phyloP scores from a whole-genome alignment of 2,888 invertebrate genomes.

The Sthenelais limicola region DNA sequence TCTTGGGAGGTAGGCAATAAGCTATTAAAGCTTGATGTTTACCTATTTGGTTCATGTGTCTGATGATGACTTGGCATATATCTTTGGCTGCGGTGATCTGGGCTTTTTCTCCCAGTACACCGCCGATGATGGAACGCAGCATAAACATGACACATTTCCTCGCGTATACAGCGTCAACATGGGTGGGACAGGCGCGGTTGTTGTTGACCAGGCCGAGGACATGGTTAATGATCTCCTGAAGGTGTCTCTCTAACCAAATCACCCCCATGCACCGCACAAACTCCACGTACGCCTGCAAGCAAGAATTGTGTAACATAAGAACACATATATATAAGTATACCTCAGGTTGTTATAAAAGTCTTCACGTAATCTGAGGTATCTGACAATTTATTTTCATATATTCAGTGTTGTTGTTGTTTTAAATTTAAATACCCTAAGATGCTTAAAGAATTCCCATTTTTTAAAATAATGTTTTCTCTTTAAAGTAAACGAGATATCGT shows the following conservation, averaged over 20 bases:
- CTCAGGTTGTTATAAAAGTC: no score
- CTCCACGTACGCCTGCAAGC: conserved; percentile 91
- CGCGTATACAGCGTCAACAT: conserved; percentile 97
- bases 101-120: conserved; percentile 96
- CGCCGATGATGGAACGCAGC: conserved; percentile 90
- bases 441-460: no score
- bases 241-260: conserved; percentile 94
- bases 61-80: conserved; percentile 90
- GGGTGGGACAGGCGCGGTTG: conserved; percentile 94
- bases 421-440: no score
- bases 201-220: conserved; percentile 92
- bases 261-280: conserved; percentile 95
- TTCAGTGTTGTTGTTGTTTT: no score
- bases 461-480: no score
- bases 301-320: no score
- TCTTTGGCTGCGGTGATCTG: conserved; percentile 93
- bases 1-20: not conserved
- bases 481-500: no score
- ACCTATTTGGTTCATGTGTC: conserved; percentile 85
- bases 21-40: conserved; percentile 31
- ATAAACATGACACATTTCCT: conserved; percentile 98
- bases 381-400: no score
- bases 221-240: conserved; percentile 88
- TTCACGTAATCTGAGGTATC: no score
- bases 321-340: no score